Percentiles rank a stretch among this genome's conserved stretches.
Evolutionary conservation across 2,797 vertebrate genomes (phyloP).

Genomic region (Lagorchestes hirsutus): DNA sequence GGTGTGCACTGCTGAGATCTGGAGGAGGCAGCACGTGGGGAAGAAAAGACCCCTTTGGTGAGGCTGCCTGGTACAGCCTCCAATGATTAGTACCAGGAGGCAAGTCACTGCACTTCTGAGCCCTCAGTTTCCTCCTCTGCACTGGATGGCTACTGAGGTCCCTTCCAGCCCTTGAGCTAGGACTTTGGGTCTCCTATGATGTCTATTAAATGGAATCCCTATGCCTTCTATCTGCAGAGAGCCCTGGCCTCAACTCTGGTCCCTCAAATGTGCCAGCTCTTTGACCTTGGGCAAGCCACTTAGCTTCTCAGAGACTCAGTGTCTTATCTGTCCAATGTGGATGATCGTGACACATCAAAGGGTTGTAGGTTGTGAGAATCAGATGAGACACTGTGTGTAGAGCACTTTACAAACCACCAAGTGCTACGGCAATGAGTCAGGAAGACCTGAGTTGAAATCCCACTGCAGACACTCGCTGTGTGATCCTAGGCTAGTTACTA

Average conservation of each 20-base stretch:
- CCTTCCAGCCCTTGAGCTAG: not conserved
- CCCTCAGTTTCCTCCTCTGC: not conserved
- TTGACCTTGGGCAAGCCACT: not conserved
- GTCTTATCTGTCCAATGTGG: not conserved
- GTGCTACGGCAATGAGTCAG: not conserved
- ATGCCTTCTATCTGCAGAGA: not conserved
- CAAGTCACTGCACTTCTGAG: not conserved
- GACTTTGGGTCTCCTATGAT: not conserved
- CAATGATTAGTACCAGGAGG: not conserved
- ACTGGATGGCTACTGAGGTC: not conserved
- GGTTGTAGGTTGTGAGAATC: not conserved
- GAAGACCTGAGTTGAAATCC: not conserved
- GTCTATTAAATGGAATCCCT: not conserved
- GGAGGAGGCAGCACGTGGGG: not conserved
- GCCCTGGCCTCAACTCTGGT: not conserved
- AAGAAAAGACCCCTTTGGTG: not conserved
- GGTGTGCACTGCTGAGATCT: not conserved
- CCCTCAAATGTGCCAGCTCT: not conserved
- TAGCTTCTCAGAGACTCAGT: not conserved
- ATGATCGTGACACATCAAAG: not conserved
- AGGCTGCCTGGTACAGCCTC: not conserved
- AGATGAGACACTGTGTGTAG: not conserved
- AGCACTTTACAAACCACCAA: not conserved
- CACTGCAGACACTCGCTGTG: not conserved
- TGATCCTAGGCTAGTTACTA: not conserved